phyloP scores from a whole-genome alignment of 2,797 vertebrate species.

The Merluccius polli region DNA sequence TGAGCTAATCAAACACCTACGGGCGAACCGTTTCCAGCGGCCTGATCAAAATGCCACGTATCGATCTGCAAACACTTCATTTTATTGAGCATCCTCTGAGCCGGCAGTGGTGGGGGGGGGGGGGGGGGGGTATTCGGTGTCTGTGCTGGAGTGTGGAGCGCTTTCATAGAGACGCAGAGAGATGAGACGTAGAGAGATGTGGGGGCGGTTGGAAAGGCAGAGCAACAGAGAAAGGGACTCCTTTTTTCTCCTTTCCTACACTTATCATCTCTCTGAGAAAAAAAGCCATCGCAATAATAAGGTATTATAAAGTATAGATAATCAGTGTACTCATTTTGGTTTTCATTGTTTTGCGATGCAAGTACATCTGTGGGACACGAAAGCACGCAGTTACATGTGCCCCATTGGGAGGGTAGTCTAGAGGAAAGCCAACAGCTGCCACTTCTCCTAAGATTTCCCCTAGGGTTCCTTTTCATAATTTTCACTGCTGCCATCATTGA shows the following conservation, averaged over 20 bases:
- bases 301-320: not conserved
- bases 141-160: constrained; percentile 25
- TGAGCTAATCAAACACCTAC: not conserved
- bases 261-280: constrained; percentile 52
- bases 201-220: constrained; percentile 58
- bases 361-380: not conserved
- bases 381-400: not conserved
- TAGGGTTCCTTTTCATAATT: too few species aligned
- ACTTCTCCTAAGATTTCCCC: not conserved
- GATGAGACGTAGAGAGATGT: constrained; percentile 40
- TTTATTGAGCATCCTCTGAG: not conserved
- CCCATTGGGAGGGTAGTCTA: not conserved
- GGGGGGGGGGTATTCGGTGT: constrained; percentile 25
- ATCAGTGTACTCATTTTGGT: not conserved
- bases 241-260: constrained; percentile 42
- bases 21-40: not conserved
- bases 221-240: constrained; percentile 41
- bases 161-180: constrained; percentile 54
- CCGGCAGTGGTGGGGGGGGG: too few species aligned
- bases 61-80: not conserved
- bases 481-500: not conserved
- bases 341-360: not conserved
- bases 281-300: constrained; percentile 44
- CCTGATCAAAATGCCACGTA: not conserved
- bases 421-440: not conserved